Evolutionary conservation across 2,888 invertebrate species (phyloP).

Genomic region (Harpagoxenus sublaevis): DNA sequence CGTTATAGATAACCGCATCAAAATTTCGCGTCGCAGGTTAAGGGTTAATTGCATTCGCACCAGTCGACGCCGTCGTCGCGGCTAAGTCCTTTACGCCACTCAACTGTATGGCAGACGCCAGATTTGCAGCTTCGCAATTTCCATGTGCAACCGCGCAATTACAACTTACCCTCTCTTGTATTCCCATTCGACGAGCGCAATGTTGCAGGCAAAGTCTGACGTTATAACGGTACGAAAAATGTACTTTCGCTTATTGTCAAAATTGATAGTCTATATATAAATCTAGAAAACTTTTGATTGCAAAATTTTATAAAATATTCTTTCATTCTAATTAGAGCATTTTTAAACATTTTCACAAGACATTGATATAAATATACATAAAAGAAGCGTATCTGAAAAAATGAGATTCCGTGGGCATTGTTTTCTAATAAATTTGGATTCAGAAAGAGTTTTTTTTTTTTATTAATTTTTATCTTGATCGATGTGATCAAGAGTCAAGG

Average conservation of each 20-base stretch:
- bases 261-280: neutral
- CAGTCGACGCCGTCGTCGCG: constrained; percentile 70
- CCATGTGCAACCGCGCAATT: constrained; percentile 67
- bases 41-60: constrained; percentile 77
- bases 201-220: constrained; percentile 19
- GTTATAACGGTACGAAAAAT: neutral
- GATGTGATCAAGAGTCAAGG: neutral
- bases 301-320: neutral
- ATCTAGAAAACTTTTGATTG: neutral
- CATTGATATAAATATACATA: neutral
- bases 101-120: constrained; percentile 74
- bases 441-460: neutral
- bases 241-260: neutral
- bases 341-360: neutral
- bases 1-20: constrained; percentile 74
- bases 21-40: constrained; percentile 76
- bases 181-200: constrained; percentile 13
- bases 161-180: constrained; percentile 52
- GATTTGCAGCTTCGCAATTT: constrained; percentile 77
- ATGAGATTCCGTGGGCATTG: neutral
- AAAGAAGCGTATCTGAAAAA: neutral
- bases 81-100: constrained; percentile 75
- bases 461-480: neutral
- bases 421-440: neutral
- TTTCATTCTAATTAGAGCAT: neutral